Percentiles rank a stretch among this genome's conserved stretches.
These are phyloP conservation scores for Tricholauxania praeusta DNA, from an alignment of 2,888 invertebrate species.

Conservation along the genomic window DNA sequence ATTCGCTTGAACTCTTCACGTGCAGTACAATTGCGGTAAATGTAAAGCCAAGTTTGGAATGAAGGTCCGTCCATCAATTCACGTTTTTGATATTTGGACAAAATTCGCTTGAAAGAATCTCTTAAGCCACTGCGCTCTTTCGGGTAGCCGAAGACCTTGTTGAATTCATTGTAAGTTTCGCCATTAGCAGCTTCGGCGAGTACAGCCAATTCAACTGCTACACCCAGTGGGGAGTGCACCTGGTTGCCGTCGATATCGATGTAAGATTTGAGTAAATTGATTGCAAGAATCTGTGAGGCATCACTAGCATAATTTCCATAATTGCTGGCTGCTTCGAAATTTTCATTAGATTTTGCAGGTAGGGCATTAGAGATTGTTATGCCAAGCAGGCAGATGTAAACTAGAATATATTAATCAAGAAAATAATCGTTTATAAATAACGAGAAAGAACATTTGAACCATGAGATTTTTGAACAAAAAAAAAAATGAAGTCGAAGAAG, in stretches of 20 bases:
- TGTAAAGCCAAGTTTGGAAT: conserved; percentile 76
- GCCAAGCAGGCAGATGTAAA: neutral
- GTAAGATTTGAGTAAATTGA: conserved; percentile 62
- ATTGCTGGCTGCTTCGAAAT: conserved; percentile 5
- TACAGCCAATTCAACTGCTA: conserved; percentile 74
- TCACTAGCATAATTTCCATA: conserved; percentile 54
- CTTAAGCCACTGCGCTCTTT: conserved; percentile 65
- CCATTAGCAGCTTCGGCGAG: conserved; percentile 75
- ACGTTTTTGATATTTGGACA: conserved; percentile 56
- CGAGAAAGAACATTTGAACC: too few species aligned
- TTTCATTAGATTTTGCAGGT: conserved; percentile 36
- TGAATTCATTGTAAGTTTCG: conserved; percentile 73
- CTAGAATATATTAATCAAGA: neutral
- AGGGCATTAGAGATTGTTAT: conserved; percentile 10
- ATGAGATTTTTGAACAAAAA: too few species aligned
- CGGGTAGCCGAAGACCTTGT: conserved; percentile 72
- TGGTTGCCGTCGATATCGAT: conserved; percentile 70
- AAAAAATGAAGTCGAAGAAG: too few species aligned
- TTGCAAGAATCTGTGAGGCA: conserved; percentile 64
- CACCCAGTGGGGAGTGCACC: conserved; percentile 76
- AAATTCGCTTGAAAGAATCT: conserved; percentile 55
- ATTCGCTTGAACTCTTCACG: conserved; percentile 73
- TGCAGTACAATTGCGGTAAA: conserved; percentile 76
- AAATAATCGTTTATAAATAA: too few species aligned
- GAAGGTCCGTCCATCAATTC: conserved; percentile 67